Evolutionary conservation across 1,140 invertebrate species (phyloP).

Genomic region (Manduca sexta): DNA sequence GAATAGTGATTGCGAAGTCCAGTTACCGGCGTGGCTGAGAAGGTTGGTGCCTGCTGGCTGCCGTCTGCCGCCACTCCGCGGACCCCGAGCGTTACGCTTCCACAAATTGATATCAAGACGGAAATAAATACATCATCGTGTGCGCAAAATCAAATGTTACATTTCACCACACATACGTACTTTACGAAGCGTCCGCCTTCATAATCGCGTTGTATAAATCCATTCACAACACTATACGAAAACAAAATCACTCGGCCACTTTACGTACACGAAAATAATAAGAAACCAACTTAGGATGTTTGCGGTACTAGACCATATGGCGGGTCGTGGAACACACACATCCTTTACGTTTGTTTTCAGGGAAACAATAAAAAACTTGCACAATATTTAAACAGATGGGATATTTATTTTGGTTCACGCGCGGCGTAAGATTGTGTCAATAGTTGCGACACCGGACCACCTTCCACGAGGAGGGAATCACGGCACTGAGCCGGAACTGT

Average conservation of each 20-base stretch:
- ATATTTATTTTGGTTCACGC: conserved; percentile 62
- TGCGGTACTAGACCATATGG: conserved; percentile 17
- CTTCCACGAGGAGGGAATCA: conserved; percentile 36
- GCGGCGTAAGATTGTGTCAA: conserved; percentile 28
- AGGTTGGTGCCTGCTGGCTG: not conserved
- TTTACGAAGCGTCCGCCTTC: conserved; percentile 52
- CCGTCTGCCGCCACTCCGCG: not conserved
- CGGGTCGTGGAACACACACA: conserved; percentile 36
- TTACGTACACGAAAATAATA: conserved; percentile 47
- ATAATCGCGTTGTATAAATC: conserved; percentile 62
- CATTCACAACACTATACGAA: conserved; percentile 56
- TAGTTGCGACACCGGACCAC: conserved; percentile 14
- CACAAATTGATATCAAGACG: not conserved
- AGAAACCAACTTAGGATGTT: conserved; percentile 22
- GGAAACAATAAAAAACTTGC: conserved; percentile 57
- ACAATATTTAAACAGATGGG: conserved; percentile 67
- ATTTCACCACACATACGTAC: conserved; percentile 29
- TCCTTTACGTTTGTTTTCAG: conserved; percentile 32
- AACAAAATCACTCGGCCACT: conserved; percentile 55
- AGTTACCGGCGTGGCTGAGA: conserved; percentile 41
- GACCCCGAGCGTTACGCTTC: not conserved
- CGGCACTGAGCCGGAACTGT: conserved; percentile 45
- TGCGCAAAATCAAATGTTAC: conserved; percentile 4
- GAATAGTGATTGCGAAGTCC: conserved; percentile 68
- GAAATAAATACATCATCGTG: conserved; percentile 5